Base-by-base conservation (phyloP, 2,797 vertebrate genomes). In the Protosalanx chinensis region DNA sequence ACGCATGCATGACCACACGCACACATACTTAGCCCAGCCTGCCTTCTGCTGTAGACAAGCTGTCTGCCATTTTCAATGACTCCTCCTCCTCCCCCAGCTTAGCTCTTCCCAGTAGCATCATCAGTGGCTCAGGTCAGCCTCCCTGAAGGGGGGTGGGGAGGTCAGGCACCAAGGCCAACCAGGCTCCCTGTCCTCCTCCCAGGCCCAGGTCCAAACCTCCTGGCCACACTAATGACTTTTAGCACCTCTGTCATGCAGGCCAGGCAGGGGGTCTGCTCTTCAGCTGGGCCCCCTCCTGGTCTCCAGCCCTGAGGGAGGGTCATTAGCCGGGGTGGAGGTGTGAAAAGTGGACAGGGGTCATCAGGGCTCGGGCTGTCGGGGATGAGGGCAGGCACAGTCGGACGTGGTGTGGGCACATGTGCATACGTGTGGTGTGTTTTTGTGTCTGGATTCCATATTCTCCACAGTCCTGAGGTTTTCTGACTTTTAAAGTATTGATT, bases 141-240 rank as follows among this genome's bases (percentile, higher is more conserved):
- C 73, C 4, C 6, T 32, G 32, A 20, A 67, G 61, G 49, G 62
- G 57, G 91, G 89, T 90, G 89, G 89, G 56, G 61, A 63, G 87
- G 76, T 89, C 91, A 82, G 92, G 91, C 84, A 93, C 92, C 90
- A 92, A 93, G 94, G 89, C 33, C 33, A 29, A 63, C 74, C 58
- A 8, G 37, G 33, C 58, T 23, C 53, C 41, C n/a, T 64, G 64
- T 61, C 58, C 65, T 82, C 81, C 65, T 81, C 81, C 80, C 71
- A 63, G 49, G 70, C 72, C 75, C 77, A 58, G 59, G 68, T 90
- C 91, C 91, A 89, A 91, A 90, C 92, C 91, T 91, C 91, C 91
- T 85, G 85, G 78, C 72, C 93, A 89, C 93, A 93, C 94, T 96
- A 96, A 96, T 96, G 95, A 96, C 93, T 95, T 95, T 95, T 91